Base-by-base conservation (phyloP, 1,140 invertebrate species). In the Stratiolaelaps scimitus region DNA sequence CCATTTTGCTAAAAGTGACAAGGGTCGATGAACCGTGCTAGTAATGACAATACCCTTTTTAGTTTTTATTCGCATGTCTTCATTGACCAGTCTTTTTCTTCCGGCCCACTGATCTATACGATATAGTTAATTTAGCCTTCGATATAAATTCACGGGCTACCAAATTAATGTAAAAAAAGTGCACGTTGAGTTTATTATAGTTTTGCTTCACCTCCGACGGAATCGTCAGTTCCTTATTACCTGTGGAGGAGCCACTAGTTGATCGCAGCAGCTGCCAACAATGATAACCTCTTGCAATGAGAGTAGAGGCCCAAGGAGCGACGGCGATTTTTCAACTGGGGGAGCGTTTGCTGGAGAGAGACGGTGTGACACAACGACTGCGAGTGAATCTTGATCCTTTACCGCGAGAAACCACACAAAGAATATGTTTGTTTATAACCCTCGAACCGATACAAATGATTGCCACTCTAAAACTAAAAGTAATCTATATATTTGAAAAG, bases 261-360 rank as follows among this genome's bases (percentile, higher is more conserved):
- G 92, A 74, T 94, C 88, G 71, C 85, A 83, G 72, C 87, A 88
- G 74, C 92, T 93, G 45, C 93, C 92, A 64, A 97, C 85, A 69
- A 97, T 92, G 30, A 96, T 79, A 69, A 93, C 91, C 80, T 97
- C 93, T 79, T 94, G 89, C 20, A 96, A 80, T 44, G 84, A 84
- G 65, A 94, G 80, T 65, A 76, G 28, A 20, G 53, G 53, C 17
- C 53, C 53, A 17, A 60, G 17, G 73, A 71, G 67, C 73, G 84
- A 86, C 69, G 86, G 82, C 34, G 85, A 84, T 73, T 88, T 85
- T 76, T 93, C 90, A 69, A 91, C 81, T 17, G 88, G 87, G 64
- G 90, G 89, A 64, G 86, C 90, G 69, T 85, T 90, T 66, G 88
- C 75, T 46, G 86, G 83, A 71, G 85, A 88, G 72, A 92, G 80